Evolutionary conservation across 2,797 vertebrate species (phyloP).

Genomic region (Acropternis orthonyx): DNA sequence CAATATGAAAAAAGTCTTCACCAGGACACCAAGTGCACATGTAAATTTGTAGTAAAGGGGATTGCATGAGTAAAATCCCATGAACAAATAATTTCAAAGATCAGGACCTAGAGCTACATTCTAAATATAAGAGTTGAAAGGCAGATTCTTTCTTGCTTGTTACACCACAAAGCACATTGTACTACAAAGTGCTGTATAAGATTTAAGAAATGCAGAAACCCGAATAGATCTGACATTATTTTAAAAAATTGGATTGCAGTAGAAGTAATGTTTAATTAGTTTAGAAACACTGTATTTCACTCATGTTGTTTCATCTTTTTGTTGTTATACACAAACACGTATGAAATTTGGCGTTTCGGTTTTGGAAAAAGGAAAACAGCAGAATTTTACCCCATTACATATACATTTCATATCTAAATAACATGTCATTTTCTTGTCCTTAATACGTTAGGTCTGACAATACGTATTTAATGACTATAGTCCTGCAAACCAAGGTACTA

Average conservation of each 20-base stretch:
- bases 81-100: background rate
- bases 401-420: background rate
- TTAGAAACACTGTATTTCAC: background rate
- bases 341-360: background rate
- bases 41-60: background rate
- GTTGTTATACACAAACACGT: background rate
- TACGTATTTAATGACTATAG: background rate
- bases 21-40: fast-evolving
- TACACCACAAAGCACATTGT: background rate
- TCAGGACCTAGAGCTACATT: background rate
- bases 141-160: background rate
- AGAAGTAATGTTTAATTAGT: background rate
- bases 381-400: background rate
- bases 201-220: background rate
- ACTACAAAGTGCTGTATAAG: background rate
- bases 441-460: background rate
- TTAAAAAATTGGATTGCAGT: background rate
- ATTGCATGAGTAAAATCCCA: background rate
- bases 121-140: background rate
- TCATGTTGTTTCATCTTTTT: background rate
- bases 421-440: background rate
- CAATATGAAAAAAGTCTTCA: background rate
- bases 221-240: background rate
- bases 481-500: background rate
- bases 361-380: background rate